Conservation (phyloP, 2,113 vertebrate species). For the Felis chaus region DNA sequence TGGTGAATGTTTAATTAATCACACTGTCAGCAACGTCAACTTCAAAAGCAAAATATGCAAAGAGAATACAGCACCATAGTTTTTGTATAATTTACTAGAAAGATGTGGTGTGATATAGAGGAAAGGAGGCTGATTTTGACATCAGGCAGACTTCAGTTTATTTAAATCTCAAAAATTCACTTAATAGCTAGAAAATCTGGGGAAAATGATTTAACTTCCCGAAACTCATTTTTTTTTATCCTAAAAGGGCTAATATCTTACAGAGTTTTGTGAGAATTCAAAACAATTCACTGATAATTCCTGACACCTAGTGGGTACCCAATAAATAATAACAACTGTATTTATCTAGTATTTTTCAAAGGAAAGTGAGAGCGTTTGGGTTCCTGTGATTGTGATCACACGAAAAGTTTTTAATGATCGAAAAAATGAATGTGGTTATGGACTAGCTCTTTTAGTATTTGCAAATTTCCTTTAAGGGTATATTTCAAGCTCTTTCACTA, state of each 20-base stretch:
- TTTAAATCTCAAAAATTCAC: constrained; percentile 20
- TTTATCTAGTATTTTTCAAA: constrained; percentile 21
- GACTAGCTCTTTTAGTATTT: neutral
- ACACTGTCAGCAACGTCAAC: neutral
- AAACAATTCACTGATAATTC: neutral
- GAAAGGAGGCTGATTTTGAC: neutral
- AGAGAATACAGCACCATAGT: neutral
- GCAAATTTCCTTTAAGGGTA: neutral
- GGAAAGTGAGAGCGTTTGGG: neutral
- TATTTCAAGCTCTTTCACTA: neutral
- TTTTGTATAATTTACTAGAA: neutral
- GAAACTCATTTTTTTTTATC: neutral
- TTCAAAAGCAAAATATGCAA: constrained; percentile 45
- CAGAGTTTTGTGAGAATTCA: neutral
- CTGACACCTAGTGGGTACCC: neutral
- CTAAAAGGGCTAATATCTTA: neutral
- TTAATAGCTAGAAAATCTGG: neutral
- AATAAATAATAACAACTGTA: neutral
- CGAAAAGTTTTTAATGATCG: neutral
- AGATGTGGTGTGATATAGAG: neutral
- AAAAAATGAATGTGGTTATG: neutral
- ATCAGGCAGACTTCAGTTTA: neutral
- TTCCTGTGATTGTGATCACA: neutral
- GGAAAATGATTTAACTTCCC: neutral
- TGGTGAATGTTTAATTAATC: constrained; percentile 38